A percentile compares a stretch with the other conserved stretches of the same genome.
Evolutionary conservation across 1,140 invertebrate genomes (phyloP).

Genomic region (Sycophaga agraensis): DNA sequence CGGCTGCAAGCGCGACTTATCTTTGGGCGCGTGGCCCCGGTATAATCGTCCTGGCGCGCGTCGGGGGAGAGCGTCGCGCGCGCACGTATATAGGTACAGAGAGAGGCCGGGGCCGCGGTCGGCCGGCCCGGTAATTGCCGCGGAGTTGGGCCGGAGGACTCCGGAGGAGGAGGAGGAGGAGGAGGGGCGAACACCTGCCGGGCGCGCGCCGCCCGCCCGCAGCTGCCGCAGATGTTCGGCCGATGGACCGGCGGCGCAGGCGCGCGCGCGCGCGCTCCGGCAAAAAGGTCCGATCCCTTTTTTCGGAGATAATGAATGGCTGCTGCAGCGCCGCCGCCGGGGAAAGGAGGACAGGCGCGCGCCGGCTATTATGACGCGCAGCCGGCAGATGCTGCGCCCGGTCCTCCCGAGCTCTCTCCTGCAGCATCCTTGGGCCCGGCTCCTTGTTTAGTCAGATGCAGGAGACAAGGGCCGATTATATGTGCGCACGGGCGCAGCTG

Average conservation of each 20-base stretch:
- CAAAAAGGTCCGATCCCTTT: slow-evolving; percentile 35
- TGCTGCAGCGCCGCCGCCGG: not conserved
- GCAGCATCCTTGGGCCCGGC: too few species aligned
- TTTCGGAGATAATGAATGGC: slow-evolving; percentile 20
- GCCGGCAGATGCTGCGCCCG: slow-evolving; percentile 2
- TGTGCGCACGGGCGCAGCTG: too few species aligned
- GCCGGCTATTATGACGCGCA: slow-evolving; percentile 4
- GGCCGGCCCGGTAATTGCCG: too few species aligned
- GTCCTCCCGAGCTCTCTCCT: not conserved
- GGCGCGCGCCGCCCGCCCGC: slow-evolving; percentile 46
- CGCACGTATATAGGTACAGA: not conserved
- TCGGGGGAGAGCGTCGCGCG: too few species aligned
- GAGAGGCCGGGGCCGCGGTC: too few species aligned
- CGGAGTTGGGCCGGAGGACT: too few species aligned
- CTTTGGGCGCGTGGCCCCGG: too few species aligned
- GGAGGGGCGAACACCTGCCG: slow-evolving; percentile 42
- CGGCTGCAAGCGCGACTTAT: too few species aligned
- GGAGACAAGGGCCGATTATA: not conserved
- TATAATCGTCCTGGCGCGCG: too few species aligned
- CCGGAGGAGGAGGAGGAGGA: not conserved
- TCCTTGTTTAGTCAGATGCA: too few species aligned
- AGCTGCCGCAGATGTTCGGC: slow-evolving; percentile 58
- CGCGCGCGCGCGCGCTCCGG: slow-evolving; percentile 43
- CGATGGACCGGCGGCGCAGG: slow-evolving; percentile 46
- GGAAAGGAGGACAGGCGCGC: slow-evolving; percentile 24